Base-by-base conservation (phyloP, 1,140 invertebrate species). In the Nephila pilipes region DNA sequence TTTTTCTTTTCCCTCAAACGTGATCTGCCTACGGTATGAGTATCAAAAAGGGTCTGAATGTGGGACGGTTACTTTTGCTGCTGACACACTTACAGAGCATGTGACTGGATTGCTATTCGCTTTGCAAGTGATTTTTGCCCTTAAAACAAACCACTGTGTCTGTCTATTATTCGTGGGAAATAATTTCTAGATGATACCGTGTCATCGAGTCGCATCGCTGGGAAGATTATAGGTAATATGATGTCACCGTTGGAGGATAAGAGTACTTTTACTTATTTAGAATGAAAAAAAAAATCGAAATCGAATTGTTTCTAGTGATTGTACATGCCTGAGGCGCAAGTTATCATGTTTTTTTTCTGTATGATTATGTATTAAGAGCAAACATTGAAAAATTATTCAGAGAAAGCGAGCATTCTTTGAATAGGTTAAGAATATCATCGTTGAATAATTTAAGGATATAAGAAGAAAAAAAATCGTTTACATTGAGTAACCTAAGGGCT, bases 31-130 rank as follows among this genome's bases (percentile, higher is more conserved):
- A 75, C 69, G 14, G 69, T 75, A 75, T 75, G 69, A 75, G 16
- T 29, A 75, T 75, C 69, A 20, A 75, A 75, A 60, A 22, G 58
- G 58, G 16, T 22, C 22, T 18, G 22, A 60, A 75, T 75, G 69
- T 75, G 69, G 69, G 32, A 75, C 69, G 69, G 69, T 75, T 32
- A 36, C 29, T 75, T 75, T 75, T 75, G 69, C 29, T 75, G 69
- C 69, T 75, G 69, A 75, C 69, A 75, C 69, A 75, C 69, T 75
- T 75, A 75, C 29, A 29, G 69, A 20, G 69, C 69, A 75, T 75
- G 69, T 75, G 69, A 75, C 69, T 75, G 29, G 69, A 75, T 75
- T 75, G 69, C 29, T 18, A 75, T 75, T 75, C 32, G 69, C 3
- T 75, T 75, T 75, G 69, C 29, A 32, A 36, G 16, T 75, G 29